Percentiles rank a stretch among this genome's conserved stretches.
These are phyloP conservation scores for Griposia aprilina DNA, from an alignment of 2,888 invertebrate species.

Conservation along the genomic window DNA sequence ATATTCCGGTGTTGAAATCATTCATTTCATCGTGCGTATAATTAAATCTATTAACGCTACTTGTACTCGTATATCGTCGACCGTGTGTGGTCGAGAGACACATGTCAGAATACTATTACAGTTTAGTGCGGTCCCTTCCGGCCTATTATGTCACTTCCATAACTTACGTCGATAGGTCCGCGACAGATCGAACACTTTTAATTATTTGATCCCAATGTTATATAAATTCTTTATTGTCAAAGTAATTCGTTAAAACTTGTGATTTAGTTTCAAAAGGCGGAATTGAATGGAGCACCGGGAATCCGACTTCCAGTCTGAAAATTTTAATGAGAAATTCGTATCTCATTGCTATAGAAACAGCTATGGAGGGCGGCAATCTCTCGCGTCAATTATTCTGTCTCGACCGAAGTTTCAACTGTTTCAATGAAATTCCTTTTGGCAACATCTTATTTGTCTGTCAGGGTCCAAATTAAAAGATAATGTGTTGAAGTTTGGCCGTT, in stretches of 20 bases:
- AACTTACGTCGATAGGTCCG: conserved; percentile 40
- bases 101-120: conserved; percentile 48
- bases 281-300: conserved; percentile 84
- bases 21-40: conserved; percentile 34
- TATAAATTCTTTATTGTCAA: conserved; percentile 83
- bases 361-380: conserved; percentile 79
- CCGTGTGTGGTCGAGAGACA: conserved; percentile 37
- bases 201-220: conserved; percentile 75
- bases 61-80: conserved; percentile 2
- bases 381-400: conserved; percentile 83
- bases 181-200: conserved; percentile 54
- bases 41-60: conserved; percentile 33
- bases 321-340: conserved; percentile 90
- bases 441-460: conserved; percentile 84
- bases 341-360: conserved; percentile 85
- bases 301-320: conserved; percentile 82
- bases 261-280: conserved; percentile 87
- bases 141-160: conserved; percentile 29
- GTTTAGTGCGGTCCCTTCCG: conserved; percentile 50
- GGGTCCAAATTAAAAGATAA: conserved; percentile 86
- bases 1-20: conserved; percentile 27
- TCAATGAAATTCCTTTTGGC: conserved; percentile 78
- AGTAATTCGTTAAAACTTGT: conserved; percentile 86
- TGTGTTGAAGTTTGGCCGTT: conserved; percentile 86
- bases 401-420: conserved; percentile 79